phyloP scores from a whole-genome alignment of 1,140 invertebrate genomes.

The Drosophila bipectinata region DNA sequence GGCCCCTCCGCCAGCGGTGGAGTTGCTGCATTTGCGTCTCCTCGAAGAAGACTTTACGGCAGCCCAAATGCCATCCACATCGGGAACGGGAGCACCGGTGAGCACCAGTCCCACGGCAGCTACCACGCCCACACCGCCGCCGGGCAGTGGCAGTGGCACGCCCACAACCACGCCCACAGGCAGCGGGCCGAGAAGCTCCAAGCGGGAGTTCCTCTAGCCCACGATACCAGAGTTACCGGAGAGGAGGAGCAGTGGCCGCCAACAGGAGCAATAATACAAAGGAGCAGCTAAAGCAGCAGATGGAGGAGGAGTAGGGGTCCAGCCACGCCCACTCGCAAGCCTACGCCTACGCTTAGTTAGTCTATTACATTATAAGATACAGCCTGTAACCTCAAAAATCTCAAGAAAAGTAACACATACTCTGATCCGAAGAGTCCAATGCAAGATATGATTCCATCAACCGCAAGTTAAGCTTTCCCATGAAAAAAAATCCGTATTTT shows the following conservation, averaged over 20 bases:
- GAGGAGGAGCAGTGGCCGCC: constrained; percentile 1
- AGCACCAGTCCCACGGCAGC: constrained; percentile 29
- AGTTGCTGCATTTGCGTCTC: constrained; percentile 72
- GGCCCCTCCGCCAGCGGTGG: constrained; percentile 8
- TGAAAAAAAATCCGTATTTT: neutral
- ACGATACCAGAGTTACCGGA: constrained; percentile 62
- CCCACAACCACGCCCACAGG: constrained; percentile 53
- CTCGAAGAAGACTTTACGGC: constrained; percentile 77
- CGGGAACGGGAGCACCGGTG: constrained; percentile 4
- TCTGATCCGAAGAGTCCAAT: neutral
- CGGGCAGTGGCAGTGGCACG: constrained; percentile 34
- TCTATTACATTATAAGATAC: constrained; percentile 44
- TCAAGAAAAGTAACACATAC: constrained; percentile 1
- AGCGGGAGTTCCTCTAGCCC: constrained; percentile 83
- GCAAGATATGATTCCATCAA: neutral
- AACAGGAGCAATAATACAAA: constrained; percentile 4
- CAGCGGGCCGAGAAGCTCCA: constrained; percentile 48
- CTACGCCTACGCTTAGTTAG: constrained; percentile 71
- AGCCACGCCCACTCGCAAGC: constrained; percentile 44
- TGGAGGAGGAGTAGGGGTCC: constrained; percentile 7
- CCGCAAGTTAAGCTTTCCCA: neutral
- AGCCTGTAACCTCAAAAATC: constrained; percentile 37
- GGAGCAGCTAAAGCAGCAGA: neutral
- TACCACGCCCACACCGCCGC: constrained; percentile 39
- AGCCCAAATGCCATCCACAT: constrained; percentile 39